A percentile compares a stretch with the other conserved stretches of the same genome.
These are phyloP conservation scores for Aphaenogaster floridana DNA, from an alignment of 1,140 invertebrate species.

Conservation along the genomic window DNA sequence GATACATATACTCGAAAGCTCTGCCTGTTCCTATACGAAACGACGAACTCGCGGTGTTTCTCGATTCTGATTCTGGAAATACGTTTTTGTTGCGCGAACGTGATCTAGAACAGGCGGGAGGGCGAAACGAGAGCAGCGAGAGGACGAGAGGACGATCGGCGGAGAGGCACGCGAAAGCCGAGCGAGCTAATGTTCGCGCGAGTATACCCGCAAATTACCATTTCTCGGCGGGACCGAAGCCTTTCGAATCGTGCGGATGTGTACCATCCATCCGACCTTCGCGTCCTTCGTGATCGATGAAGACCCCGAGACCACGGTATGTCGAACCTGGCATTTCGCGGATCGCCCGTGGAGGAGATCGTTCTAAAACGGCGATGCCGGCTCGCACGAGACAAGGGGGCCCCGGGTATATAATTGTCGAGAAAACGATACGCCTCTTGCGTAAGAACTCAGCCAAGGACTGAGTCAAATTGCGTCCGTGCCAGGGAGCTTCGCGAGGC, in stretches of 20 bases:
- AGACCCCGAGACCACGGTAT: slow-evolving; percentile 33
- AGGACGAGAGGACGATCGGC: slow-evolving; percentile 1
- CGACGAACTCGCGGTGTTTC: background rate
- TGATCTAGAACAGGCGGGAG: background rate
- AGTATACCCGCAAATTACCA: slow-evolving; percentile 64
- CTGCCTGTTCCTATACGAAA: slow-evolving; percentile 10
- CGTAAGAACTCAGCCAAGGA: slow-evolving; percentile 71
- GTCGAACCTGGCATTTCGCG: slow-evolving; percentile 64
- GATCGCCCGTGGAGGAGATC: slow-evolving; percentile 51
- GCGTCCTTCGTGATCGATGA: slow-evolving; percentile 65
- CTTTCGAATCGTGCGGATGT: slow-evolving; percentile 40
- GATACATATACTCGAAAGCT: background rate
- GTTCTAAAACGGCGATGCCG: slow-evolving; percentile 43
- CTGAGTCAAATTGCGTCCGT: slow-evolving; percentile 28
- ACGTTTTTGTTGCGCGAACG: background rate
- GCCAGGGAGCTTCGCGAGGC: slow-evolving; percentile 26
- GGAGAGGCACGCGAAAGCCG: slow-evolving; percentile 37
- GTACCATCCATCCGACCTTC: slow-evolving; percentile 26
- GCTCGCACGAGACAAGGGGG: slow-evolving; percentile 40
- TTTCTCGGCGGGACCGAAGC: slow-evolving; percentile 46
- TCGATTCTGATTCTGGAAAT: background rate
- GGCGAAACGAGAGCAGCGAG: background rate
- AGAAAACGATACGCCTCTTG: slow-evolving; percentile 54
- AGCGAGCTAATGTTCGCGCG: slow-evolving; percentile 45
- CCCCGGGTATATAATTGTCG: slow-evolving; percentile 68